Evolutionary conservation across 2,113 vertebrate genomes (phyloP).

Genomic region (Strix aluco): DNA sequence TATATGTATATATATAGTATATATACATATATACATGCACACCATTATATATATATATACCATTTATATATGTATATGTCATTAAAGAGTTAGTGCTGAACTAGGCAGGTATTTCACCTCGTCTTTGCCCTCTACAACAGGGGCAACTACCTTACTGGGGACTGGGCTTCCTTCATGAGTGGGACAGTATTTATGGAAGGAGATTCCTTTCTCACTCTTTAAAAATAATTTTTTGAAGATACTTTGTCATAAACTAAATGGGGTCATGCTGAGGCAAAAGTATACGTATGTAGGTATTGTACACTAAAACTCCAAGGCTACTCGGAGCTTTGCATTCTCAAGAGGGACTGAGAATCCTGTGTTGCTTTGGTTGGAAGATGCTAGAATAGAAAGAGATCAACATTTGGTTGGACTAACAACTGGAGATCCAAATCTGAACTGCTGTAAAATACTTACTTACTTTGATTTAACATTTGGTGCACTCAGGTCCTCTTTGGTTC

Average conservation of each 20-base stretch:
- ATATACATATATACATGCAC: background rate
- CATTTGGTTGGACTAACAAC: background rate
- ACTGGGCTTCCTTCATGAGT: background rate
- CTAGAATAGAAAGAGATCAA: background rate
- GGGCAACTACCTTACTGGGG: background rate
- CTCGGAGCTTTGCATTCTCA: background rate
- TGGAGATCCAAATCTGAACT: background rate
- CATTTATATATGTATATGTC: background rate
- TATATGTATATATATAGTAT: too few species aligned
- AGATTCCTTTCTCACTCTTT: background rate
- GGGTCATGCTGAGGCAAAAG: slow-evolving; percentile 4
- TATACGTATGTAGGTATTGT: background rate
- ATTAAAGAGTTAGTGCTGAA: background rate
- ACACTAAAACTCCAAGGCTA: background rate
- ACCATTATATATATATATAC: background rate
- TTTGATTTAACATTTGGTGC: slow-evolving; percentile 3
- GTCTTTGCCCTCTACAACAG: background rate
- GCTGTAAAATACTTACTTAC: background rate
- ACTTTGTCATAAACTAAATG: slow-evolving; percentile 13
- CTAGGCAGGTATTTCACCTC: slow-evolving; percentile 3
- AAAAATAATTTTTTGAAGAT: background rate
- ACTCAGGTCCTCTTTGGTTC: background rate
- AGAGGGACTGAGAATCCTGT: background rate
- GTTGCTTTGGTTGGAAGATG: background rate
- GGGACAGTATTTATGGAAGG: background rate